A percentile compares a stretch with the other conserved stretches of the same genome.
Conservation (phyloP, 1,140 invertebrate species). For the Drepana arcuata region DNA sequence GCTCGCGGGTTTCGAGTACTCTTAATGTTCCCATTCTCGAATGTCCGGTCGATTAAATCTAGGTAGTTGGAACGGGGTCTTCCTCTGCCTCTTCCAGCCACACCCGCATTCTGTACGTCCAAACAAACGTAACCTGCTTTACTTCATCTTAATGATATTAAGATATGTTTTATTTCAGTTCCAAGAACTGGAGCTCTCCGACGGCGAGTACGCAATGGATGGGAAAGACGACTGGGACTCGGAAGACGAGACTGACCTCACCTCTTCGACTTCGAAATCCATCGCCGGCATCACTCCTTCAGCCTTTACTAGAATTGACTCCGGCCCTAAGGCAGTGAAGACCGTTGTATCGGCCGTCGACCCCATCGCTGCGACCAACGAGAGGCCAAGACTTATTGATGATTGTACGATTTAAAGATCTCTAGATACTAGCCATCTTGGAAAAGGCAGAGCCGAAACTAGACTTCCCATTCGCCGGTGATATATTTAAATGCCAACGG, state of each 20-base stretch:
- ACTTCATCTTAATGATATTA: too few relatives aligned
- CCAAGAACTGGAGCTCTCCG: constrained; percentile 30
- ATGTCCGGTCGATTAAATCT: too few relatives aligned
- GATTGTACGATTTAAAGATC: constrained; percentile 50
- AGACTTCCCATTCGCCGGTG: too few relatives aligned
- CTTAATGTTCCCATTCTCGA: too few relatives aligned
- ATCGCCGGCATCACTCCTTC: constrained; percentile 30
- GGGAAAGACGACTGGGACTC: constrained; percentile 11
- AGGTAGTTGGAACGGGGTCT: too few relatives aligned
- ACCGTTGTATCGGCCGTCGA: constrained; percentile 35
- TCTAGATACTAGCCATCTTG: too few relatives aligned
- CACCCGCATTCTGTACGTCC: too few relatives aligned
- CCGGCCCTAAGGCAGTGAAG: constrained; percentile 14
- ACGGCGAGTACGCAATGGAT: constrained; percentile 42
- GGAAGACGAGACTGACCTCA: constrained; percentile 25
- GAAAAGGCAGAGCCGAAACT: too few relatives aligned
- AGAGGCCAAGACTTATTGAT: constrained; percentile 43
- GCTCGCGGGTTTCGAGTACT: too few relatives aligned
- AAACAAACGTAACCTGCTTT: too few relatives aligned
- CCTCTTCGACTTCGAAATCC: constrained; percentile 25
- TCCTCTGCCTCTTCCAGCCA: too few relatives aligned
- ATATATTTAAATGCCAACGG: too few relatives aligned
- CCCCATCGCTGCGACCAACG: constrained; percentile 44
- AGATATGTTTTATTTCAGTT: constrained; percentile 16
- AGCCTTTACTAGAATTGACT: constrained; percentile 30